phyloP scores from a whole-genome alignment of 2,888 invertebrate species.

The Caenorhabditis sp. region DNA sequence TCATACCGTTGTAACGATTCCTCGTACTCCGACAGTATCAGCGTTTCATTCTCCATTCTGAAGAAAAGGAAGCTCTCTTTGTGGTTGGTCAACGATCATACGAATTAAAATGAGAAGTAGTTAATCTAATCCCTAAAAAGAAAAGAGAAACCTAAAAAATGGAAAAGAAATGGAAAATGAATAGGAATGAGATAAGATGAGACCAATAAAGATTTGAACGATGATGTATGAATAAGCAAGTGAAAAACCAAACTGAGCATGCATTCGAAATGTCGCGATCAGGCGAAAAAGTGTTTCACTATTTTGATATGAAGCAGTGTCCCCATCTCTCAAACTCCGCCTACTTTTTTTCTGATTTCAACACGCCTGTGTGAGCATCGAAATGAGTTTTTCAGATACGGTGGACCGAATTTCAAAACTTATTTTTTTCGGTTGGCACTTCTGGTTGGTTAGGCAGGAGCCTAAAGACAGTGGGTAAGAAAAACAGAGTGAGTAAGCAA shows the following conservation, averaged over 20 bases:
- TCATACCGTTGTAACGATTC: slow-evolving; percentile 4
- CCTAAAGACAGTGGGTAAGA: not conserved
- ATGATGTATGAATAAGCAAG: slow-evolving; percentile 57
- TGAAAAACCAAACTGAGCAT: slow-evolving; percentile 48
- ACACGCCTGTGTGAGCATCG: slow-evolving; percentile 37
- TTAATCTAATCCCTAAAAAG: not conserved
- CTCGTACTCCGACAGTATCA: slow-evolving; percentile 18
- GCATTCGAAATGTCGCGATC: slow-evolving; percentile 44
- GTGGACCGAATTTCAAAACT: slow-evolving; percentile 21
- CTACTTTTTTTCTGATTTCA: slow-evolving; percentile 26
- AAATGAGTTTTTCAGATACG: slow-evolving; percentile 31
- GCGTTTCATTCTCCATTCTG: slow-evolving; percentile 48
- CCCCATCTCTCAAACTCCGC: not conserved
- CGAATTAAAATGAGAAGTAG: not conserved
- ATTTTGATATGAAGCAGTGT: slow-evolving; percentile 14
- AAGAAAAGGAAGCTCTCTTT: not conserved
- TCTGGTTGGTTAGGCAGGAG: slow-evolving; percentile 8
- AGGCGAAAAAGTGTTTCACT: slow-evolving; percentile 43
- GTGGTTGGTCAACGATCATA: not conserved
- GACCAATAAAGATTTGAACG: slow-evolving; percentile 54
- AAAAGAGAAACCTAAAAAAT: slow-evolving; percentile 9
- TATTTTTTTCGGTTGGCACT: not conserved
- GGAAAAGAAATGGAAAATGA: not conserved
- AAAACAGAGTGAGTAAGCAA: slow-evolving; percentile 45
- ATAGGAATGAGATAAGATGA: slow-evolving; percentile 24